phyloP scores from a whole-genome alignment of 64 coral and sea anemone genomes.

The Pachyseris speciosa region DNA sequence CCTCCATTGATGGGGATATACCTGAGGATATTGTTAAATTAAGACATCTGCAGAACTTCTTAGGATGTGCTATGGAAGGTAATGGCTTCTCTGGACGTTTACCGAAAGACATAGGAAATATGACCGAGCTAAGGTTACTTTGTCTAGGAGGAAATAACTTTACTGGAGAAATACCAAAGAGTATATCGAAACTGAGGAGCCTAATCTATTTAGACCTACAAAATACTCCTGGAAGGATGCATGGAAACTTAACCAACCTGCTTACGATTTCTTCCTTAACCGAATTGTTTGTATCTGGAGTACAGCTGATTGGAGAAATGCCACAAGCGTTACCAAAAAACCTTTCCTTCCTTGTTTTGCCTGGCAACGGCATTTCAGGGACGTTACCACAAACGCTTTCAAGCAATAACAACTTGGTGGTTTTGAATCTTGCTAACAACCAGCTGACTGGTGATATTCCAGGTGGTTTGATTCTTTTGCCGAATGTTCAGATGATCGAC shows the following conservation, averaged over 20 bases:
- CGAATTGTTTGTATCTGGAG: constrained; percentile 21
- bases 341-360: background rate
- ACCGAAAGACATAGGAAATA: constrained; percentile 39
- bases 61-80: constrained; percentile 8
- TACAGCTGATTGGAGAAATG: constrained; percentile 23
- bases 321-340: background rate
- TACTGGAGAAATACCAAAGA: constrained; percentile 37
- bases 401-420: background rate
- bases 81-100: constrained; percentile 20
- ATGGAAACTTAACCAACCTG: background rate
- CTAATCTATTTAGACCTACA: constrained; percentile 30
- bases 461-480: background rate
- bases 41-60: background rate
- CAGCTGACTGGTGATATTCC: constrained; percentile 13
- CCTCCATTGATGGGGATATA: constrained; percentile 12
- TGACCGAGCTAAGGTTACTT: constrained; percentile 5
- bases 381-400: background rate
- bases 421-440: constrained; percentile 48
- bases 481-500: background rate
- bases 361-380: constrained; percentile 28
- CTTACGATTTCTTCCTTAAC: background rate
- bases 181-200: constrained; percentile 13
- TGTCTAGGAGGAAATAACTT: constrained; percentile 37
- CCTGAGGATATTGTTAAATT: constrained; percentile 6
- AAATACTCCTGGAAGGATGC: constrained; percentile 34